Evolutionary conservation across 1,140 invertebrate species (phyloP), one percentile per base, ranked within the genome.

Genomic region (Pogonus chalceus): DNA sequence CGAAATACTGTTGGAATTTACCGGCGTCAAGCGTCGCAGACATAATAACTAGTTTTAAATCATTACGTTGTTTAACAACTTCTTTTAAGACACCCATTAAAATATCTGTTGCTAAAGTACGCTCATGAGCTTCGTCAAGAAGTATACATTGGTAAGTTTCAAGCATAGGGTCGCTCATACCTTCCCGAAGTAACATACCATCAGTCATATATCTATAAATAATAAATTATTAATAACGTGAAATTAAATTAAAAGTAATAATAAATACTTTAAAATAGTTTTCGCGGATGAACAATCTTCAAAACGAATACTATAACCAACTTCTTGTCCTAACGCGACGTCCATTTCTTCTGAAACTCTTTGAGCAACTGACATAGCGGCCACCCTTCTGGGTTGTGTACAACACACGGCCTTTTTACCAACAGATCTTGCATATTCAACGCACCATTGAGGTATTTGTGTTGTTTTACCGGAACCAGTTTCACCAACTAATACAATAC

Each of bases 291-390:
- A 96, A 65, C 96, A 99, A 74, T 99, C 97, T 75, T 99, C 97
- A 71, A 99, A 99, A 79, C 97, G 88, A 64, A 99, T 99, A 64
- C 90, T 96, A 70, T 99, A 99, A 54, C 97, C 97, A 16, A 99
- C 97, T 78, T 98, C 92, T 66, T 92, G 85, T 9, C 96, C 85
- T 20, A 99, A 73, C 35, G 79, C 81, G 1, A 98, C 95, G 75
- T 99, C 97, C 95, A 99, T 98, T 78, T 99, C 97, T 71, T 99
- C 95, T 0, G 95, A 94, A 0, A 99, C 96, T 73, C 96, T 79
- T 66, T 97, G 92, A 1, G 96, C 95, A 0, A 99, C 96, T 1
- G 91, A 95, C 96, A 99, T 99, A 14, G 97, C 96, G 14, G 96
- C 96, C 47, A 99, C 97, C 78, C 97, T 74, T 64, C 96, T 76